Evolutionary conservation across 1,140 invertebrate genomes (phyloP).

Genomic region (Drosophila mojavensis): DNA sequence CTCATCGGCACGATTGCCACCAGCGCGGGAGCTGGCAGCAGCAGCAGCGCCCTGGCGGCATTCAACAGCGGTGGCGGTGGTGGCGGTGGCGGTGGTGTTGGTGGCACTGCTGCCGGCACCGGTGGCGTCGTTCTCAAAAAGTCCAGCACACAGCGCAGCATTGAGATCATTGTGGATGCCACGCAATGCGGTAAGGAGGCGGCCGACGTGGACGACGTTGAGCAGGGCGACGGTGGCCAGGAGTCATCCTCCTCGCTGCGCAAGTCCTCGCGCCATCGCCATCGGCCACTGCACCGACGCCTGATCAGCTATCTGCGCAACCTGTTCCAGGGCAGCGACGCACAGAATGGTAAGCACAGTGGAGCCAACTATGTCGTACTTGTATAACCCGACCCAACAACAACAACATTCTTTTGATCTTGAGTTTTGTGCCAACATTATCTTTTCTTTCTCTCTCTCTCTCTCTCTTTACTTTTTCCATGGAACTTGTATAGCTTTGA

Average conservation of each 20-base stretch:
- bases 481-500: conserved; percentile 44
- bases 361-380: background rate
- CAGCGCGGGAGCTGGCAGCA: conserved; percentile 36
- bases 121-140: conserved; percentile 42
- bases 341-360: conserved; percentile 76
- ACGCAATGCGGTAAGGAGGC: conserved; percentile 66
- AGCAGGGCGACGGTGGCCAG: conserved; percentile 71
- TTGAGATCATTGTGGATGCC: conserved; percentile 82
- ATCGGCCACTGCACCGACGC: conserved; percentile 75
- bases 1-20: conserved; percentile 73
- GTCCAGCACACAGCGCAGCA: conserved; percentile 71
- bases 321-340: conserved; percentile 75
- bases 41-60: conserved; percentile 36
- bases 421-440: background rate
- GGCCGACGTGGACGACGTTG: conserved; percentile 61
- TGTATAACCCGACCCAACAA: no score
- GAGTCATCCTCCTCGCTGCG: conserved; percentile 59
- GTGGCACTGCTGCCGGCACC: background rate
- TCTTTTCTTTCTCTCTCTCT: conserved; percentile 1
- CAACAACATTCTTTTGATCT: background rate
- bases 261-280: conserved; percentile 73
- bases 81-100: background rate
- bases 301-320: conserved; percentile 76
- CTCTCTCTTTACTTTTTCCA: conserved; percentile 8
- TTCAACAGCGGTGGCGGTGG: conserved; percentile 10